These are phyloP conservation scores for Corapipo altera DNA, from an alignment of 2,113 vertebrate species.

Conservation along the genomic window DNA sequence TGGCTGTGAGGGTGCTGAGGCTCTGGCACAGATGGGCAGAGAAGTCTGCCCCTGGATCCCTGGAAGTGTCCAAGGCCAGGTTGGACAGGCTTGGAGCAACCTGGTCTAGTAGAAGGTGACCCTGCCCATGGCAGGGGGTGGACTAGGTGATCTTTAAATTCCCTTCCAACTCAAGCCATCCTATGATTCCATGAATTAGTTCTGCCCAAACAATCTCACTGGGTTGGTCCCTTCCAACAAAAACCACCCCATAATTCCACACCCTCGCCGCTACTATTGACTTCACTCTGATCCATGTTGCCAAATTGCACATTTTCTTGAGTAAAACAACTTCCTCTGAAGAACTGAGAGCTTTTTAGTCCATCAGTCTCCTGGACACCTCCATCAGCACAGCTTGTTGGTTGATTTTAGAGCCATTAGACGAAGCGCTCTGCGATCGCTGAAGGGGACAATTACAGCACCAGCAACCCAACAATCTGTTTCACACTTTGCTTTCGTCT, in stretches of 20 bases:
- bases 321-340: background rate
- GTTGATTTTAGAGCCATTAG: conserved; percentile 53
- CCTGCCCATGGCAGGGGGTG: background rate
- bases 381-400: conserved; percentile 67
- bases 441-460: conserved; percentile 65
- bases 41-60: background rate
- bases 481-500: conserved; percentile 56
- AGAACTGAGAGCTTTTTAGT: conserved; percentile 14
- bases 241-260: background rate
- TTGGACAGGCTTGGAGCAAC: background rate
- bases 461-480: conserved; percentile 64
- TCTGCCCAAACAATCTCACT: background rate
- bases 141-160: background rate
- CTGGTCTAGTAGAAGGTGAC: fast-evolving
- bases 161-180: background rate
- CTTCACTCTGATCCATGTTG: background rate
- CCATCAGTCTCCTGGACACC: conserved; percentile 37
- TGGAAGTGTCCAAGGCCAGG: background rate
- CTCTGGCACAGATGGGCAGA: background rate
- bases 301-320: background rate
- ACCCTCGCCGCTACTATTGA: background rate
- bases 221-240: background rate
- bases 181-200: background rate
- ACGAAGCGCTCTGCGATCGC: conserved; percentile 57
- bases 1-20: background rate